phyloP scores from a whole-genome alignment of 1,140 invertebrate species.

The Oryzaephilus surinamensis region DNA sequence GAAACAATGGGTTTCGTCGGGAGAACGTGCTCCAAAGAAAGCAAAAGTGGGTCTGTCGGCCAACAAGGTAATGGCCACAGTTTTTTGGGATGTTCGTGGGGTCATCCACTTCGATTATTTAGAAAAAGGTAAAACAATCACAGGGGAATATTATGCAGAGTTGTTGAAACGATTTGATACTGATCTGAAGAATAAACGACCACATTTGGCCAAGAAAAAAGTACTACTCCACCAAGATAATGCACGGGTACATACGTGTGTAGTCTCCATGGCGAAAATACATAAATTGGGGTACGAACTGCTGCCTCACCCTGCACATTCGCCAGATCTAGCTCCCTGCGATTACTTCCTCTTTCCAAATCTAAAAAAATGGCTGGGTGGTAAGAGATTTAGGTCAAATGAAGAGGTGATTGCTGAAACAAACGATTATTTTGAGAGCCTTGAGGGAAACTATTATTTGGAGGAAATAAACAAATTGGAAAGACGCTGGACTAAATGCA shows the following conservation, averaged over 20 bases:
- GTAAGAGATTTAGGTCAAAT: conserved; percentile 2
- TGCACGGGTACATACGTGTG: conserved; percentile 19
- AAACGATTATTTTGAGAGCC: no score
- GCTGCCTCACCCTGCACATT: neutral
- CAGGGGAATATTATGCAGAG: conserved; percentile 10
- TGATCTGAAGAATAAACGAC: conserved; percentile 20
- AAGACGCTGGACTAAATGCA: conserved; percentile 10
- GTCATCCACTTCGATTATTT: conserved; percentile 31
- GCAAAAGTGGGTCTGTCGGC: conserved; percentile 14
- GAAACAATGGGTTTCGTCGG: conserved; percentile 25
- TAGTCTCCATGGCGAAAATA: neutral
- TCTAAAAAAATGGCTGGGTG: conserved; percentile 12
- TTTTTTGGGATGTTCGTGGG: conserved; percentile 18
- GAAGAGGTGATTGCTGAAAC: conserved; percentile 9
- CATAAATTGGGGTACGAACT: neutral
- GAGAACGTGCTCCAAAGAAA: conserved; percentile 25
- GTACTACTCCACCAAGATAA: conserved; percentile 29
- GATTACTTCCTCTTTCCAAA: conserved; percentile 5
- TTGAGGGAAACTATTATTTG: conserved; percentile 3
- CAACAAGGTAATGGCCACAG: conserved; percentile 27
- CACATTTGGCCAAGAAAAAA: conserved; percentile 13
- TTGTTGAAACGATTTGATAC: conserved; percentile 18
- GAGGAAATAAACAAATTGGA: no score
- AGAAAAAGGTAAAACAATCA: conserved; percentile 25
- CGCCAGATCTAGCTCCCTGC: neutral